A percentile compares a stretch with the other conserved stretches of the same genome.
These are phyloP conservation scores for Halichoerus grypus DNA, from an alignment of 2,113 vertebrate genomes.

Conservation along the genomic window DNA sequence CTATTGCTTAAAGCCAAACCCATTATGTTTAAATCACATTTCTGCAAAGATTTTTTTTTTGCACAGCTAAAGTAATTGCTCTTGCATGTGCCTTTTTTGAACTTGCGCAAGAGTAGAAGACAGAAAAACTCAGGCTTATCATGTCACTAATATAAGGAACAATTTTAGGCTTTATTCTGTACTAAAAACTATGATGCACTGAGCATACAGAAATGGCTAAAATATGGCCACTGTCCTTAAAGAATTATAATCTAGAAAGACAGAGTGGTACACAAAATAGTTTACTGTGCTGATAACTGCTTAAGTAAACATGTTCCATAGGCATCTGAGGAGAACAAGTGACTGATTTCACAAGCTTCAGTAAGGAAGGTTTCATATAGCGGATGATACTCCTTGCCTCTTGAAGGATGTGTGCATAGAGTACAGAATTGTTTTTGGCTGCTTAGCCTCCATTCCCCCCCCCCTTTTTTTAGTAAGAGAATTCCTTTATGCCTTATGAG, in stretches of 20 bases:
- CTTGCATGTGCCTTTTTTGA: background rate
- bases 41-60: background rate
- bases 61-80: slow-evolving; percentile 27
- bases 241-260: background rate
- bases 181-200: background rate
- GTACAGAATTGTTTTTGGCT: background rate
- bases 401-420: background rate
- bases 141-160: background rate
- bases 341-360: background rate
- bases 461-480: background rate
- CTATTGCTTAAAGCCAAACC: background rate
- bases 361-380: background rate
- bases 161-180: background rate
- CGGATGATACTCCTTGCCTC: background rate
- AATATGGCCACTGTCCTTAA: background rate
- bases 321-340: background rate
- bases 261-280: background rate
- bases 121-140: background rate
- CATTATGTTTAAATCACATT: slow-evolving; percentile 26
- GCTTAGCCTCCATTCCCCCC: background rate
- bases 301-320: background rate
- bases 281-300: background rate
- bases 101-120: background rate
- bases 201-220: background rate
- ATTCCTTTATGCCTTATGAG: background rate